A percentile compares a stretch with the other conserved stretches of the same genome.
These are phyloP conservation scores for Fulmarus glacialis DNA, from an alignment of 2,113 vertebrate species.

Conservation along the genomic window DNA sequence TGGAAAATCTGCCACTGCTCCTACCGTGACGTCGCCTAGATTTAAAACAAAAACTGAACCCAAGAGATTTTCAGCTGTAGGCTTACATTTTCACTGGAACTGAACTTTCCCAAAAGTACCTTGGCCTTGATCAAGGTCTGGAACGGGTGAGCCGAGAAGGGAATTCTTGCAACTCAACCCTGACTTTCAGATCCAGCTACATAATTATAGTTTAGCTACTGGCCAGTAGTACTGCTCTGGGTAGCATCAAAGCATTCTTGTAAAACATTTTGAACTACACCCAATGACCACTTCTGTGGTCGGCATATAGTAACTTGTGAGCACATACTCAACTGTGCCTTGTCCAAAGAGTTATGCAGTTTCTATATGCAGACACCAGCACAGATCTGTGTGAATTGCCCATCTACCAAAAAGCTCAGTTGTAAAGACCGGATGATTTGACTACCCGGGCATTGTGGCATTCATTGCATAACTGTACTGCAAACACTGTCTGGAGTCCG, in stretches of 20 bases:
- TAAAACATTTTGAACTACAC: conserved; percentile 45
- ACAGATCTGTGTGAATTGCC: background rate
- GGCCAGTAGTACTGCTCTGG: conserved; percentile 42
- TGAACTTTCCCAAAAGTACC: conserved; percentile 11
- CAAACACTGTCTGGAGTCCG: background rate
- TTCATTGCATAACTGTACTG: background rate
- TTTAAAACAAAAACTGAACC: conserved; percentile 17
- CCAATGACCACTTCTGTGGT: conserved; percentile 38
- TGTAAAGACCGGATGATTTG: background rate
- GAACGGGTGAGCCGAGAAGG: background rate
- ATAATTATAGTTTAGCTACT: conserved; percentile 62
- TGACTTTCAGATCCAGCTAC: conserved; percentile 44
- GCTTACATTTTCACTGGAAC: conserved; percentile 29
- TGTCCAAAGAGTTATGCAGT: background rate
- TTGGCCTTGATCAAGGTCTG: conserved; percentile 44
- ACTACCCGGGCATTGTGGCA: background rate
- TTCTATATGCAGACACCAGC: background rate
- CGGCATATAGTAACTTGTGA: background rate
- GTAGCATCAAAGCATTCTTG: conserved; percentile 61
- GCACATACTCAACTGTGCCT: background rate
- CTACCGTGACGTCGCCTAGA: background rate
- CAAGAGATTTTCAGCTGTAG: background rate
- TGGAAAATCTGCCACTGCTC: background rate
- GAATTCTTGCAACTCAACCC: conserved; percentile 56
- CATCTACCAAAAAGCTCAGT: background rate